phyloP scores from a whole-genome alignment of 30 jellyfish, hydroid and myxozoan genomes.

The Hydra vulgaris region DNA sequence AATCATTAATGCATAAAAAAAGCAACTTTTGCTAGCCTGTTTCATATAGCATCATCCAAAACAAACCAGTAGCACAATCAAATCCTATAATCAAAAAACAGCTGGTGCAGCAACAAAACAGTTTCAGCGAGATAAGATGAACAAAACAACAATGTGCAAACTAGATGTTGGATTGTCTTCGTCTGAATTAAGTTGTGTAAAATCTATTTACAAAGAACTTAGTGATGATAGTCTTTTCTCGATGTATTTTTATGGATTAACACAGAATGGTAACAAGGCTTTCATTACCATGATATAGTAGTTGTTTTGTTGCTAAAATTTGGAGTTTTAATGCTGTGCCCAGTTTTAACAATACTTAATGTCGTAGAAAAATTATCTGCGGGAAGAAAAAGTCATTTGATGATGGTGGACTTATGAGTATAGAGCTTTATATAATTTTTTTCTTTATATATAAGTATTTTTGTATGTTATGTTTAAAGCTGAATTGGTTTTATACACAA shows the following conservation, averaged over 20 bases:
- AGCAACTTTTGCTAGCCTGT: too few species aligned
- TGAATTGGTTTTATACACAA: constrained; percentile 1
- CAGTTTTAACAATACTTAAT: background rate
- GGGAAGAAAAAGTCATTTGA: constrained; percentile 6
- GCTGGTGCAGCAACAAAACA: too few species aligned
- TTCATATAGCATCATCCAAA: too few species aligned
- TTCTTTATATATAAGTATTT: background rate
- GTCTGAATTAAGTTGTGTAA: background rate
- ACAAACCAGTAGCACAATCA: too few species aligned
- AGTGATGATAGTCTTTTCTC: constrained; percentile 2
- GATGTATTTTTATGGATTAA: background rate
- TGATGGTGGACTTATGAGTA: background rate
- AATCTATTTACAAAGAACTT: background rate
- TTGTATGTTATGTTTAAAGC: constrained; percentile 1
- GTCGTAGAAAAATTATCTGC: constrained; percentile 6
- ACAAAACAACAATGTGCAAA: too few species aligned
- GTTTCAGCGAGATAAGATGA: constrained; percentile 1
- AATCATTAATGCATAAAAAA: too few species aligned
- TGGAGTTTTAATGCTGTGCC: background rate
- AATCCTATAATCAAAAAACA: background rate
- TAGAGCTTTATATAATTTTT: background rate
- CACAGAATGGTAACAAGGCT: background rate
- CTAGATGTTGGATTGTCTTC: too few species aligned
- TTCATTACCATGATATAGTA: background rate
- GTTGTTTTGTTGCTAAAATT: background rate